phyloP scores from a whole-genome alignment of 1,140 invertebrate species.

The Drosophila punjabiensis region DNA sequence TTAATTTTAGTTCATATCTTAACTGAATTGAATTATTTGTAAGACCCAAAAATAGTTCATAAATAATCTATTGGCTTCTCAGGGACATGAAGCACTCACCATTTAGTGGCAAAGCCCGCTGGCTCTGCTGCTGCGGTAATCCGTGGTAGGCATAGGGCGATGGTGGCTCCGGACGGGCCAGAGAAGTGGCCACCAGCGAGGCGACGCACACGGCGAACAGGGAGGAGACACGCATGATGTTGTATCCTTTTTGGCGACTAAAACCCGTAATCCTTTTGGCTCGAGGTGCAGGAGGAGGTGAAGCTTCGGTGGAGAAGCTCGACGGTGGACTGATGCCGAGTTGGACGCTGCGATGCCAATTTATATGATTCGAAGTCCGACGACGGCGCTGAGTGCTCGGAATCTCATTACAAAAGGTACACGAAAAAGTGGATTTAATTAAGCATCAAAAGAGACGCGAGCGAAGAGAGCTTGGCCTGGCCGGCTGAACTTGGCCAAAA shows the following conservation, averaged over 20 bases:
- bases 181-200: constrained; percentile 85
- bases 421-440: constrained; percentile 78
- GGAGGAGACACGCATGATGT: constrained; percentile 73
- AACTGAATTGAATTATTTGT: background rate
- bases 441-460: constrained; percentile 70
- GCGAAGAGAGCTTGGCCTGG: constrained; percentile 17
- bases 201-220: constrained; percentile 86
- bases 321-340: constrained; percentile 66
- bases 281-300: constrained; percentile 13
- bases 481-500: constrained; percentile 23
- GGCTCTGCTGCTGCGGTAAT: constrained; percentile 84
- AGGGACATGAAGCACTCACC: constrained; percentile 48
- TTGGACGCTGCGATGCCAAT: constrained; percentile 44
- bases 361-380: constrained; percentile 74
- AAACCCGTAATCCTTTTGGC: constrained; percentile 73
- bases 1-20: background rate
- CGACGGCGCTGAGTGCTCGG: constrained; percentile 58
- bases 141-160: constrained; percentile 87
- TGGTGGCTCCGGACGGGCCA: constrained; percentile 87
- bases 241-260: constrained; percentile 42
- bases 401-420: constrained; percentile 81
- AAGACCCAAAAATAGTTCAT: background rate
- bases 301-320: constrained; percentile 68
- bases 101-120: constrained; percentile 72
- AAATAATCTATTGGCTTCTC: background rate